Conservation (phyloP, 2,888 invertebrate genomes). For the Adela reaumurella region DNA sequence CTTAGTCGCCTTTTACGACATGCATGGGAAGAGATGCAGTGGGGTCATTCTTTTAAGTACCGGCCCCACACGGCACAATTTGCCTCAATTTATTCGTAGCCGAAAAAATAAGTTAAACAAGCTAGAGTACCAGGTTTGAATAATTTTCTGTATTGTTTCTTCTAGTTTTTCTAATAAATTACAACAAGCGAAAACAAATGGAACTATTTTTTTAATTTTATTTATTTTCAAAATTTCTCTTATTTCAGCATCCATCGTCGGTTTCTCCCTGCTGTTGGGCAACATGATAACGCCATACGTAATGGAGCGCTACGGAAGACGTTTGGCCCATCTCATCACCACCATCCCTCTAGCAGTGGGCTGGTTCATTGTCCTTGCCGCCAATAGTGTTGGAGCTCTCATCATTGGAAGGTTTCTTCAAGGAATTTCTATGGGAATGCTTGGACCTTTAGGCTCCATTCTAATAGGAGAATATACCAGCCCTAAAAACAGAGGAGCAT, state of each 20-base stretch:
- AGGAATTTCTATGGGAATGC: slow-evolving; percentile 50
- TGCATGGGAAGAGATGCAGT: too few relatives aligned
- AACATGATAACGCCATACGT: slow-evolving; percentile 28
- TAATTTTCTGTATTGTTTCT: too few relatives aligned
- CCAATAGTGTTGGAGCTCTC: slow-evolving; percentile 26
- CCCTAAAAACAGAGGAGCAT: slow-evolving; percentile 57
- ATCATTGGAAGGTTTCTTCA: slow-evolving; percentile 27
- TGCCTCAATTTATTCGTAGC: too few relatives aligned
- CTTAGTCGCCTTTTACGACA: too few relatives aligned
- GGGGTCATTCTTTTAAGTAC: too few relatives aligned
- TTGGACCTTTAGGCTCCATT: slow-evolving; percentile 40
- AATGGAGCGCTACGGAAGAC: slow-evolving; percentile 53
- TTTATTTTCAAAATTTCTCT: neutral
- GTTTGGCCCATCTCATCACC: slow-evolving; percentile 38
- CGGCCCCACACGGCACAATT: too few relatives aligned
- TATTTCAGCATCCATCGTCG: slow-evolving; percentile 27
- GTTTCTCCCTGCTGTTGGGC: slow-evolving; percentile 28
- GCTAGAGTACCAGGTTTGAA: too few relatives aligned
- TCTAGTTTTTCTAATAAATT: too few relatives aligned
- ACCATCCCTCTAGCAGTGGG: slow-evolving; percentile 44
- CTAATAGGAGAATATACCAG: slow-evolving; percentile 56
- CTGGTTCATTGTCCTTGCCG: slow-evolving; percentile 47
- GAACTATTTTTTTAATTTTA: too few relatives aligned
- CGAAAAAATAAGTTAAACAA: too few relatives aligned
- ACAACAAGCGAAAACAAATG: too few relatives aligned